Evolutionary conservation across 2,797 vertebrate genomes (phyloP).

Genomic region (Saguinus oedipus): DNA sequence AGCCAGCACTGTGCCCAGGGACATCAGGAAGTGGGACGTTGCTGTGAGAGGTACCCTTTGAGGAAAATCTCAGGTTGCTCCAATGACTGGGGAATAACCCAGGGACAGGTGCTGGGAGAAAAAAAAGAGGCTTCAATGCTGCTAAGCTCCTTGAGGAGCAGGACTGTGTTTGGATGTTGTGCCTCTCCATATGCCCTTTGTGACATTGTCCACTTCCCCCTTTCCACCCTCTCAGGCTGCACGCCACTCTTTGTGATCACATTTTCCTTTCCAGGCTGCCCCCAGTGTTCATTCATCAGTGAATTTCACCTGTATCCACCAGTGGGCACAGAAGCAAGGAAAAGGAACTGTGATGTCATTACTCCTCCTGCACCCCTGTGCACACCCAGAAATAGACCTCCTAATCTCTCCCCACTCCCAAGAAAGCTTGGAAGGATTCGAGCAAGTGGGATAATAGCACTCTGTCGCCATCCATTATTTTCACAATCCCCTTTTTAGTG

Average conservation of each 20-base stretch:
- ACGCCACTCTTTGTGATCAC: no score
- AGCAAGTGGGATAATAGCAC: neutral
- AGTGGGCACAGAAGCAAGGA: neutral
- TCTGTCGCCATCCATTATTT: neutral
- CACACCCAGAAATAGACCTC: no score
- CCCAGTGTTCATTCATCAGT: neutral
- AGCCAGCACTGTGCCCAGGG: neutral
- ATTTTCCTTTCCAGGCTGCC: neutral
- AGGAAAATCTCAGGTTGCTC: neutral
- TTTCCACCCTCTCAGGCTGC: neutral
- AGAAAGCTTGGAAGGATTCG: rapidly evolving
- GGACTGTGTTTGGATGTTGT: neutral
- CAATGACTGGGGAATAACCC: neutral
- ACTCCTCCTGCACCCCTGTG: rapidly evolving
- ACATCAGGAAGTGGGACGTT: neutral
- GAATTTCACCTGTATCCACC: neutral
- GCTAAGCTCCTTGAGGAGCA: neutral
- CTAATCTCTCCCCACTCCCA: rapidly evolving
- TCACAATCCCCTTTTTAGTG: neutral
- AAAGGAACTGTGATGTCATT: neutral
- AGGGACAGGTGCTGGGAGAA: neutral
- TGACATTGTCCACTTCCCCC: neutral
- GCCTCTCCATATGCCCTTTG: rapidly evolving
- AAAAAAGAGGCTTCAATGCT: neutral
- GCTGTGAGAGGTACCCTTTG: neutral